Evolutionary conservation across 2,113 vertebrate genomes (phyloP), one percentile per base, ranked within the genome.

Genomic region (Lucifuga dentata): DNA sequence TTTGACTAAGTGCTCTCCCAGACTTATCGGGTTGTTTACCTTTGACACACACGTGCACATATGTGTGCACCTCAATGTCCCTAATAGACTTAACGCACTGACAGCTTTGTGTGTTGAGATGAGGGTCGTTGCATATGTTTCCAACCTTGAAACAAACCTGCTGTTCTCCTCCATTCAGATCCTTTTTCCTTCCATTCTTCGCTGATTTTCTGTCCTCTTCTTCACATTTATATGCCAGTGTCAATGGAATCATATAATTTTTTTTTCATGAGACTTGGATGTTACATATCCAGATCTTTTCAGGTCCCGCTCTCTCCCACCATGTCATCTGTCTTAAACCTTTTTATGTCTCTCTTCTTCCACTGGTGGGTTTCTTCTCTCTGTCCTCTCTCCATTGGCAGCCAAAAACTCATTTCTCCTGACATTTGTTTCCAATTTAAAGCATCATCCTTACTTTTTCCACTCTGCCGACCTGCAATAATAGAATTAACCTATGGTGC

Each of bases 361-460:
- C 61, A 73, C 50, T 55, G 29, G 55, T 68, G 60, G 73, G 32
- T 36, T 59, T 49, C 4, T 73, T 52, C 38, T 57, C 24, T 56
- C 43, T 60, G 32, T 39, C 26, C 13, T 23, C 36, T 67, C 48
- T 10, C 10, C 32, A 19, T 51, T 44, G 35, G 61, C 70, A 38
- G 39, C 20, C 74, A 72, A 61, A 77, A 84, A 79, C 69, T 79
- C 84, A 86, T 92, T 87, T 85, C 74, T 82, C 44, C 68, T 91
- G 88, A 92, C 91, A 92, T 93, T 93, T 93, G 90, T 91, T 93
- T 93, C 84, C 85, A 92, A 91, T 93, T 87, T 84, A 78, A 86
- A 90, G 84, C 76, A 26, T 81, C 85, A 76, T 86, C 81, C 74
- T 59, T 65, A 45, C 44, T 78, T 79, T 89, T 87, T 89, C 88